Evolutionary conservation across 1,140 invertebrate genomes (phyloP), one percentile per base, ranked within the genome.

Genomic region (Apocrypta bakeri): DNA sequence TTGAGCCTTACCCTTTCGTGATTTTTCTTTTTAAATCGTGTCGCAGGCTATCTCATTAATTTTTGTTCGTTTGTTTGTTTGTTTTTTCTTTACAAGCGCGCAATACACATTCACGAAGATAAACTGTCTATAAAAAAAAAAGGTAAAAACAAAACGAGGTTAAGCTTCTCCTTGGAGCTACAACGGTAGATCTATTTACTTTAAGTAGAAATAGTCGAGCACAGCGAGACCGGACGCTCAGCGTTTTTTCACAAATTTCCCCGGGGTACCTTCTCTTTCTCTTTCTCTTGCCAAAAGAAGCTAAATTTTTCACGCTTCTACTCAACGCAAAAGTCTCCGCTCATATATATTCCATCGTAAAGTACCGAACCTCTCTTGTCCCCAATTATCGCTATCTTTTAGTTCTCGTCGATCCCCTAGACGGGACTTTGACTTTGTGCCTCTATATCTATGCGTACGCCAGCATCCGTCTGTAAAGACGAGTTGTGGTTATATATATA

Each of bases 181-280:
- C 40, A 42, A 12, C 8, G 14, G 42, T 17, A 17, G 42, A 14
- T 48, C 42, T 48, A 48, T 56, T 56, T 56, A 56, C 37, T 12
- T 42, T 1, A 29, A 74, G 72, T 56, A 56, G 25, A 48, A 74
- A 29, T 17, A 74, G 72, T 42, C 72, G 72, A 56, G 72, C 71
- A 42, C 11, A n/a, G 12, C 40, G 63, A 64, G 63, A 64, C 25
- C 31, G 31, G 31, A 17, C 68, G 31, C 31, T 71, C 21, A 71
- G 17, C 31, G 71, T n/a, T 27, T 37, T 48, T n/a, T 40, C 25
- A 24, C 37, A 14, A 48, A 73, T 73, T 73, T 73, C 71, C 71
- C 40, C 40, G 71, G 71, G 14, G 71, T 33, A n/a, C 17, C 25
- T 11, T 12, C n/a, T 1, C 2, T 17, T 9, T 3, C 37, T 3